Evolutionary conservation across 2,888 invertebrate genomes (phyloP), one percentile per base, ranked within the genome.

Genomic region (Nomada fabriciana): DNA sequence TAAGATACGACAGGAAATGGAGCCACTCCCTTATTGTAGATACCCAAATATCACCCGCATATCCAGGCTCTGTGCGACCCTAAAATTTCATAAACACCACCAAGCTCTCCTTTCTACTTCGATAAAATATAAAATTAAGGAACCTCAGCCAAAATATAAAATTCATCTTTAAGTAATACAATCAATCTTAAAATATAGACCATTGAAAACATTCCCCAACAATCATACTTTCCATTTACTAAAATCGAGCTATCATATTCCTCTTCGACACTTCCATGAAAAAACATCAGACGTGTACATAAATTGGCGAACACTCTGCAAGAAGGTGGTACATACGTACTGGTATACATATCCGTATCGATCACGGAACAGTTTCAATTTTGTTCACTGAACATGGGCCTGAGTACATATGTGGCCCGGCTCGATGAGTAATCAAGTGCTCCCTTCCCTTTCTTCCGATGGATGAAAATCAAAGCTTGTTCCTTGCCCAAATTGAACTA

Each of bases 401-500:
- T 11, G 63, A 57, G 20, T 13, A 20, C 25, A 52, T 25, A 63
- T 4, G 53, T 61, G 36, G 11, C 0, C 5, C 11, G 29, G 29
- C 42, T 47, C 60, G 73, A 79, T 80, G 82, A 80, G 72, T 76
- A 81, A 74, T 69, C 71, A 36, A 57, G 25, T 11, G 42, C 29
- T 20, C 53, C 4, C 43, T 20, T 43, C n/a, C 36, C 2, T 15
- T 20, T 53, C 29, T 57, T 50, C 23, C 60, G 11, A 47, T 42
- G 42, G 13, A 83, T 69, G 82, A 72, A 84, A 73, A 75, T 77
- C 74, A 83, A 77, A 84, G 55, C 78, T 36, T 81, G 70, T 52
- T 75, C 83, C 64, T 75, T 60, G 73, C 75, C 72, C 55, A 86
- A 88, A 88, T 85, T 80, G 83, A 72, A 70, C 85, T 83, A 86